Evolutionary conservation across 2,888 invertebrate genomes (phyloP).

Genomic region (Sympetrum striolatum): DNA sequence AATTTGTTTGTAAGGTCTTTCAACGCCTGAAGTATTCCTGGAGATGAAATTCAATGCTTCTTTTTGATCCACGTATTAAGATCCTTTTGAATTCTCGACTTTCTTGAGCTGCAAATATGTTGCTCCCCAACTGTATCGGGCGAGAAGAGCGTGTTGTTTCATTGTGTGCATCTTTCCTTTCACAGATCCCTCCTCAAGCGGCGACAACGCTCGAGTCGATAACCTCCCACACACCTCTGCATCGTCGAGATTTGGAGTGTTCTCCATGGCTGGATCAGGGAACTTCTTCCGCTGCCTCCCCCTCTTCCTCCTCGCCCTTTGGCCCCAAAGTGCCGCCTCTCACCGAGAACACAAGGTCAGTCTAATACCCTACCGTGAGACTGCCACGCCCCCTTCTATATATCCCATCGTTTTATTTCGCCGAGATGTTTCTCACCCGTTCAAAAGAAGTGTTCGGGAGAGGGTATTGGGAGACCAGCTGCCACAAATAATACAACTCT

Average conservation of each 20-base stretch:
- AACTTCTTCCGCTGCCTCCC: conserved; percentile 2
- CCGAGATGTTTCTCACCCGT: too few relatives aligned
- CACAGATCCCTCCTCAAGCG: background rate
- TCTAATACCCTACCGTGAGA: background rate
- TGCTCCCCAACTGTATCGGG: background rate
- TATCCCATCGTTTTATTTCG: background rate
- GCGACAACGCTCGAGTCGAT: background rate
- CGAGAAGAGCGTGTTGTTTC: background rate
- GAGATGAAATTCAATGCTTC: too few relatives aligned
- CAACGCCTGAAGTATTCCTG: too few relatives aligned
- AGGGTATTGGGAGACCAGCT: too few relatives aligned
- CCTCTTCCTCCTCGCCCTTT: conserved; percentile 28
- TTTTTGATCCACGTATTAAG: too few relatives aligned
- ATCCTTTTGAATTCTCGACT: too few relatives aligned
- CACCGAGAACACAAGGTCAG: conserved; percentile 40
- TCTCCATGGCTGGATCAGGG: conserved; percentile 6
- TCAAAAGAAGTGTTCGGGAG: too few relatives aligned
- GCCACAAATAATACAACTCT: too few relatives aligned
- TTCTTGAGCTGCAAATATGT: background rate
- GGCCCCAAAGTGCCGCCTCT: conserved; percentile 1
- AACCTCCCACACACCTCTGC: background rate
- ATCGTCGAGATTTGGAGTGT: background rate
- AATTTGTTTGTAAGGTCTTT: too few relatives aligned
- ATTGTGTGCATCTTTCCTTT: background rate
- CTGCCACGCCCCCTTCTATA: background rate